Evolutionary conservation across 2,888 invertebrate genomes (phyloP), one percentile per base, ranked within the genome.

Genomic region (Cerceris ruficornis): DNA sequence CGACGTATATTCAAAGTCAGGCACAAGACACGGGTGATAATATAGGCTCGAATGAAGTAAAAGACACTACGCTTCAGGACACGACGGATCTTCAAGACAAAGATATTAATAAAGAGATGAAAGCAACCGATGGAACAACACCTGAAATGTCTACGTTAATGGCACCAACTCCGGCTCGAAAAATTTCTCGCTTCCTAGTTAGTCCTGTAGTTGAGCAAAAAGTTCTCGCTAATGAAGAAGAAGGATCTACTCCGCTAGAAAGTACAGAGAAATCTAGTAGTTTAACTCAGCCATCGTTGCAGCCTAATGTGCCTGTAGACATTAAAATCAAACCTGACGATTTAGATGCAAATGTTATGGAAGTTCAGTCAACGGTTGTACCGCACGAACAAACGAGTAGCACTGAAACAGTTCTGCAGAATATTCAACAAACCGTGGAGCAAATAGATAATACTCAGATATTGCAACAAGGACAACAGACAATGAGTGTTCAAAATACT

Each of bases 111-210:
- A 86, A 86, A 42, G 86, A 86, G 28, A 50, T 13, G 11, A 65
- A 60, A 50, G 17, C 39, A 15, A 7, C 66, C 0, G 80, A 81
- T 14, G 7, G 61, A 9, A 14, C 43, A 41, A 42, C 66, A 54
- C 39, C 72, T n/a, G 90, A 89, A 66, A 54, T 76, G 28, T 60
- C 79, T 7, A 88, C 87, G 50, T 69, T 88, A 15, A 74, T 84
- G 2, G 80, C 93, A 8, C 94, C 88, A 11, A 86, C 95, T 85
- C 94, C 94, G 58, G 93, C 93, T 41, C 93, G 96, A 75, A 97
- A 97, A 91, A 96, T 97, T 86, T 97, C 97, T 43, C 93, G 97
- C 72, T 97, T 97, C 93, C 94, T 96, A 90, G 96, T 97, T 85
- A 97, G 96, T 91, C 96, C 97, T 28, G 96, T 97, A 1, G 94